phyloP scores from a whole-genome alignment of 2,113 vertebrate genomes.

The Phodopus roborovskii region DNA sequence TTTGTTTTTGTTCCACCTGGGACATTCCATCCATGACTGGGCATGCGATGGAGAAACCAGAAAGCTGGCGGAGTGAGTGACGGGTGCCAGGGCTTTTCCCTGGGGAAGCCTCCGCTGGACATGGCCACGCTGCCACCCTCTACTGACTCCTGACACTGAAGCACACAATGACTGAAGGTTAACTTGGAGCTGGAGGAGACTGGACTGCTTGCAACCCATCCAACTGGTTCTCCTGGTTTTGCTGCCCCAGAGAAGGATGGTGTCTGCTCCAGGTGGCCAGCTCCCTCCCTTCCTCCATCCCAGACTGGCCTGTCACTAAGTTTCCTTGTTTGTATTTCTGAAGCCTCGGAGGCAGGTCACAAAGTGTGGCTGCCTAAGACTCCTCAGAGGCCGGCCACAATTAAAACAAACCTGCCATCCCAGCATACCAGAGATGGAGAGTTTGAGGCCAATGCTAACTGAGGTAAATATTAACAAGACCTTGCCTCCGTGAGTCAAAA shows the following conservation, averaged over 20 bases:
- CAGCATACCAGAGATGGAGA: neutral
- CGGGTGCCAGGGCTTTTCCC: neutral
- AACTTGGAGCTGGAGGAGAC: conserved; percentile 43
- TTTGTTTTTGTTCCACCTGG: neutral
- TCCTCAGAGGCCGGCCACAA: neutral
- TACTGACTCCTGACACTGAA: neutral
- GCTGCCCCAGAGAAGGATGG: neutral
- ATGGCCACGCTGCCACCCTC: neutral
- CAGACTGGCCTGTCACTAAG: neutral
- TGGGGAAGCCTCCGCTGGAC: neutral
- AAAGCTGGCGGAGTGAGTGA: too few relatives aligned
- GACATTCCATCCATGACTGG: neutral
- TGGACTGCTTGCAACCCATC: conserved; percentile 57
- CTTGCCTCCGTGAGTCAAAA: neutral
- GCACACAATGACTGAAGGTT: conserved; percentile 56
- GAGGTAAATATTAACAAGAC: neutral
- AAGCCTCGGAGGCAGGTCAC: neutral
- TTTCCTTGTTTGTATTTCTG: neutral
- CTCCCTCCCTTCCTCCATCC: neutral
- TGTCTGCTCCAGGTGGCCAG: rapidly evolving
- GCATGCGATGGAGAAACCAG: neutral
- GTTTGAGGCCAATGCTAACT: neutral
- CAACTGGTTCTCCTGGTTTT: conserved; percentile 78
- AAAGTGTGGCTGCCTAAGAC: neutral
- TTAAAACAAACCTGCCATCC: neutral